phyloP scores from a whole-genome alignment of 1,140 invertebrate genomes.

The Bactericera cockerelli region DNA sequence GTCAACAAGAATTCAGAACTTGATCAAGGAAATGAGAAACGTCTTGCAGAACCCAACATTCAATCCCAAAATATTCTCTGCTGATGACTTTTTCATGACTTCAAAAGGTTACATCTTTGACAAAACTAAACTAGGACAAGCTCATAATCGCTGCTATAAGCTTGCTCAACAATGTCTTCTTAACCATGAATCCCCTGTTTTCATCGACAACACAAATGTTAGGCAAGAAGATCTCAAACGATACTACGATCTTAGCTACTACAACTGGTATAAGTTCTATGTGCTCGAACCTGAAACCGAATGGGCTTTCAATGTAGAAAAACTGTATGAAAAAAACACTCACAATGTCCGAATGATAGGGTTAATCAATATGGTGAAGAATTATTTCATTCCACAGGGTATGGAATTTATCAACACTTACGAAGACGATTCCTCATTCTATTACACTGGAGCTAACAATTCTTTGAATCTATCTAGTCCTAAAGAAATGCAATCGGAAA shows the following conservation, averaged over 20 bases:
- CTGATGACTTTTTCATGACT: background rate
- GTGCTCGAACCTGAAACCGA: background rate
- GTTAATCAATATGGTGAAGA: background rate
- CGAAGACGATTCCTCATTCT: background rate
- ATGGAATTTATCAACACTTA: background rate
- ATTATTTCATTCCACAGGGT: background rate
- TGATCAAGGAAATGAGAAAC: background rate
- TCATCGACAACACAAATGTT: background rate
- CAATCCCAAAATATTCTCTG: background rate
- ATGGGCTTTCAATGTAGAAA: background rate
- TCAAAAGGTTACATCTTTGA: background rate
- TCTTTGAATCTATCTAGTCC: too few relatives aligned
- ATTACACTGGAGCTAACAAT: background rate
- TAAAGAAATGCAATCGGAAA: too few relatives aligned
- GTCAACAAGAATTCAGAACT: background rate
- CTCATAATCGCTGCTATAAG: background rate
- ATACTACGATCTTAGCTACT: background rate
- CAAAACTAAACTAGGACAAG: background rate
- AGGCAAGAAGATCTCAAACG: background rate
- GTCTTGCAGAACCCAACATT: background rate
- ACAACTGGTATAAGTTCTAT: conserved; percentile 4
- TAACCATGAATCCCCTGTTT: background rate
- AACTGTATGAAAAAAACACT: background rate
- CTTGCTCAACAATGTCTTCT: background rate
- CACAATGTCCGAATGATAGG: background rate